A percentile compares a stretch with the other conserved stretches of the same genome.
Evolutionary conservation across 2,888 invertebrate species (phyloP).

Genomic region (Slavum lentiscoides): DNA sequence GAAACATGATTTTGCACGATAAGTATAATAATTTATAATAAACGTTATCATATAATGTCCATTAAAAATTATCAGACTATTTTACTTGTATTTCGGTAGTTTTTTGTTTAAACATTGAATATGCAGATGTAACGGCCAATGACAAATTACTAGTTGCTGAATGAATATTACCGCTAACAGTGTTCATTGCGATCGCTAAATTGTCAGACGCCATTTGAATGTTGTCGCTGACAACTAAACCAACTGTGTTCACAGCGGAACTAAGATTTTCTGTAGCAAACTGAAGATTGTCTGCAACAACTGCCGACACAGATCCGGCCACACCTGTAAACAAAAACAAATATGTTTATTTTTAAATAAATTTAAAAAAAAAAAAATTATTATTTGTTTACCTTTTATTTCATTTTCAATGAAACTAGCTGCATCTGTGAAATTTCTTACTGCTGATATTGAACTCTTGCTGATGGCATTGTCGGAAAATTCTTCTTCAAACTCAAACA

Average conservation of each 20-base stretch:
- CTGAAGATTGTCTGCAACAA: constrained; percentile 61
- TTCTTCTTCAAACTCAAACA: constrained; percentile 45
- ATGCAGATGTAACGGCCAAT: constrained; percentile 61
- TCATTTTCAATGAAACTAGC: constrained; percentile 63
- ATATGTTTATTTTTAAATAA: background rate
- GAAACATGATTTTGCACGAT: background rate
- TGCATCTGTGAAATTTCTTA: constrained; percentile 60
- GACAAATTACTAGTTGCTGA: constrained; percentile 59
- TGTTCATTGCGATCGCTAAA: constrained; percentile 53
- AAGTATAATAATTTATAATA: background rate
- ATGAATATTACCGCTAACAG: constrained; percentile 61
- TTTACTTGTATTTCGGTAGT: constrained; percentile 59
- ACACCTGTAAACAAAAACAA: constrained; percentile 24
- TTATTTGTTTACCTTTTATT: constrained; percentile 60
- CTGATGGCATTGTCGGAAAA: constrained; percentile 4
- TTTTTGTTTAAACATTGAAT: constrained; percentile 60
- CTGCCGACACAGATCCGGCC: constrained; percentile 45
- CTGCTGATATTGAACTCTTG: constrained; percentile 17
- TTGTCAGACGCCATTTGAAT: constrained; percentile 54
- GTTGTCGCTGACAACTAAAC: constrained; percentile 60
- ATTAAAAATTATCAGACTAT: background rate
- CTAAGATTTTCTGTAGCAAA: constrained; percentile 59
- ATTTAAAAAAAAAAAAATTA: constrained; percentile 6
- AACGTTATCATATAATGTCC: background rate
- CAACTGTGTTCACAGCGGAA: constrained; percentile 62